Conservation (phyloP, 2,113 vertebrate genomes). For the Cinclus cinclus region DNA sequence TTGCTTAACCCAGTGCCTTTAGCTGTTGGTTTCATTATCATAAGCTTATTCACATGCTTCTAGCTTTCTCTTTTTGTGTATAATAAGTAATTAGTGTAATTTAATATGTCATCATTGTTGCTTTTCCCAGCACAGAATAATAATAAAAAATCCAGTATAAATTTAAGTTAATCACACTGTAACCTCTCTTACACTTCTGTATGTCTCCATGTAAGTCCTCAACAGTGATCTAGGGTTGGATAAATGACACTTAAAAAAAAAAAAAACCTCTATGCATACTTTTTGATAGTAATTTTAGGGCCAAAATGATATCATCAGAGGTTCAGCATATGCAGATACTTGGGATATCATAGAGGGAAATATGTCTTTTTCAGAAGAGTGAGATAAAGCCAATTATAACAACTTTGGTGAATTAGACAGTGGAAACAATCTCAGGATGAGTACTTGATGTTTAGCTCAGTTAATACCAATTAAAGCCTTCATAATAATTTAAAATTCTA, state of each 20-base stretch:
- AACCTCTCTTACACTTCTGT: not conserved
- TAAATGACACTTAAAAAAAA: not conserved
- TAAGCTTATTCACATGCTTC: conserved; percentile 27
- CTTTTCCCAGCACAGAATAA: not conserved
- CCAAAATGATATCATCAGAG: not conserved
- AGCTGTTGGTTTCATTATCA: conserved; percentile 52
- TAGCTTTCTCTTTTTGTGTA: conserved; percentile 25
- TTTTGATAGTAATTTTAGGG: not conserved
- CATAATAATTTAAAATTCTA: conserved; percentile 16
- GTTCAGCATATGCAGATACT: not conserved
- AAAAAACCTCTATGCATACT: not conserved
- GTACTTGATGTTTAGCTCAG: not conserved
- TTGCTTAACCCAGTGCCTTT: conserved; percentile 28
- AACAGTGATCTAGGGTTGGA: not conserved
- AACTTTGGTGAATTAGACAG: not conserved
- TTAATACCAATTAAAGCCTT: conserved; percentile 26
- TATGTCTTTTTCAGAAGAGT: not conserved
- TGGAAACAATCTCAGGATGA: not conserved
- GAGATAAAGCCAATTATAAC: not conserved
- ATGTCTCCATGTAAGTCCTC: not conserved
- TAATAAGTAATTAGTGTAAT: conserved; percentile 46
- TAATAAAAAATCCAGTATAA: conserved; percentile 14
- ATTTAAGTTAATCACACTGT: not conserved
- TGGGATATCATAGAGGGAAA: not conserved
- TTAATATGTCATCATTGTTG: not conserved